phyloP scores from a whole-genome alignment of 2,113 vertebrate genomes.

The Cavia aperea region DNA sequence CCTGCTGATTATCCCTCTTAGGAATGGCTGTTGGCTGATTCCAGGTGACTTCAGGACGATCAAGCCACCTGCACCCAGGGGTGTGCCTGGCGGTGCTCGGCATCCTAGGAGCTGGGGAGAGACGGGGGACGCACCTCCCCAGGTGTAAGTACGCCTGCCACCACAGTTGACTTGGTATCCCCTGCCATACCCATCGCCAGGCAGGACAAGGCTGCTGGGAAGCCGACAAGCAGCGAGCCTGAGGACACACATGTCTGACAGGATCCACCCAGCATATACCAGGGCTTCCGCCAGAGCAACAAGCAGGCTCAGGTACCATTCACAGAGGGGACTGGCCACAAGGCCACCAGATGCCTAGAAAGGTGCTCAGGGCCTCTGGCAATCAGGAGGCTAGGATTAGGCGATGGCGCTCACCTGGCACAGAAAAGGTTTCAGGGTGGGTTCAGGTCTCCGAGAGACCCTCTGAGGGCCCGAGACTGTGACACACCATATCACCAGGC shows the following conservation, averaged over 20 bases:
- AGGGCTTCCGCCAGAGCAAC: background rate
- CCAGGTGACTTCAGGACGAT: background rate
- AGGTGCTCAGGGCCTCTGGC: background rate
- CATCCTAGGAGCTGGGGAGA: background rate
- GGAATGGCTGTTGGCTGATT: background rate
- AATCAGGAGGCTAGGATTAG: background rate
- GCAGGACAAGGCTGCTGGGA: background rate
- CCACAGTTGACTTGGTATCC: background rate
- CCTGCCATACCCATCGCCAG: background rate
- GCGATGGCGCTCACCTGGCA: background rate
- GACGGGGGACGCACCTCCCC: rapidly evolving
- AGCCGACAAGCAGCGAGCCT: background rate
- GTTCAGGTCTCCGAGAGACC: background rate
- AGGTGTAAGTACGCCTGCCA: rapidly evolving
- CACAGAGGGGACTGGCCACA: background rate
- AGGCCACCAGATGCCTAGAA: background rate
- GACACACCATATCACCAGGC: background rate
- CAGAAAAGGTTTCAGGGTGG: background rate
- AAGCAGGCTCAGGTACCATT: no score
- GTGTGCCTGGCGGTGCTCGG: background rate
- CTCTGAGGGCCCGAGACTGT: background rate
- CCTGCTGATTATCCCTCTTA: background rate
- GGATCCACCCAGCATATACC: no score
- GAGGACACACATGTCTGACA: background rate
- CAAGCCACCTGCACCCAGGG: background rate